These are phyloP conservation scores for Paramuricea clavata DNA, from an alignment of 92 coral and sea anemone genomes.

Conservation along the genomic window DNA sequence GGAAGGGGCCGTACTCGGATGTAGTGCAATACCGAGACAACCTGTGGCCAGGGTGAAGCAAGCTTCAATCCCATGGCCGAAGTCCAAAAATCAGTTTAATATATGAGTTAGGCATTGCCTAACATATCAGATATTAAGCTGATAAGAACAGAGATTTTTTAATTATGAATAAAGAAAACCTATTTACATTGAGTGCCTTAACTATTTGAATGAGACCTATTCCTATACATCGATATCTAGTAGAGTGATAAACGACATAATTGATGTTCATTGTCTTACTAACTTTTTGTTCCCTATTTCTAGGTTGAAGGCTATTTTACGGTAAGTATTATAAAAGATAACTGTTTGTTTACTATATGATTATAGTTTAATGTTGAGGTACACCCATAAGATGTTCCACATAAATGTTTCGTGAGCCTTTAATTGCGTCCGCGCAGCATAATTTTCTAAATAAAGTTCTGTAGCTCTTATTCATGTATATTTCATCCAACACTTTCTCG, in stretches of 20 bases:
- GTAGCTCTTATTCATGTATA: background rate
- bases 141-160: conserved; percentile 80
- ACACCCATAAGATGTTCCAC: background rate
- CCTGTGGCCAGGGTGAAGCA: conserved; percentile 59
- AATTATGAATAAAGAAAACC: too few species aligned
- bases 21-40: conserved; percentile 58
- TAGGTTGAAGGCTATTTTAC: too few species aligned
- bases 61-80: conserved; percentile 45
- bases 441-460: background rate
- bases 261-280: too few species aligned
- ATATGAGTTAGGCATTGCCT: conserved; percentile 51
- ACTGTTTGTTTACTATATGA: too few species aligned
- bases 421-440: background rate
- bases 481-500: background rate
- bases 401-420: conserved; percentile 22
- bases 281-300: too few species aligned
- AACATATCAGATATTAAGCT: conserved; percentile 88
- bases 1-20: conserved; percentile 49
- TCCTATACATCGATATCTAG: too few species aligned
- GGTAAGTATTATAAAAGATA: too few species aligned
- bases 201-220: too few species aligned
- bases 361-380: background rate
- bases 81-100: conserved; percentile 45
- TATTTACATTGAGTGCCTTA: too few species aligned
- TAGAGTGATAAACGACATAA: too few species aligned